Evolutionary conservation across 2,797 vertebrate species (phyloP), one percentile per base, ranked within the genome.

Genomic region (Falco columbarius): DNA sequence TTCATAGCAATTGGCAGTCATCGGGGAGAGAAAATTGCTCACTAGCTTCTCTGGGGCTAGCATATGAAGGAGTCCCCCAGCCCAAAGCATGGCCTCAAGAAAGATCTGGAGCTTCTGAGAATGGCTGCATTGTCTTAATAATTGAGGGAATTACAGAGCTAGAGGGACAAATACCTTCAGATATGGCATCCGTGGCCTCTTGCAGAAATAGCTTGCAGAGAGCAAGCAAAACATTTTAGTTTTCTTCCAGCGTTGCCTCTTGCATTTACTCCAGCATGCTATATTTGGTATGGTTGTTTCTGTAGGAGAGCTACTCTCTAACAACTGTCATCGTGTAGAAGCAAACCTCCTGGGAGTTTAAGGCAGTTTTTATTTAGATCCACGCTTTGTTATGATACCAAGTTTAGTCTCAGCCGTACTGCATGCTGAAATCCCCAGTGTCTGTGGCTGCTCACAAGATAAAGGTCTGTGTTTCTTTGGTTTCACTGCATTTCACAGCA

Each of bases 271-370:
- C 84, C 71, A 87, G 59, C 23, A 56, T 0, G 0, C 71, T 96
- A 34, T 91, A 90, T 95, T 95, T 92, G 66, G 80, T 75, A 6
- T 18, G 34, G n/a, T 22, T 80, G 84, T 76, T 94, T 86, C 89
- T 87, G 90, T 81, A 89, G 86, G 74, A 93, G 74, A 96, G 59
- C 40, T 92, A 26, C 81, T 95, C 74, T 73, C 59, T 74, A 90
- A 90, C 89, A 93, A 66, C 72, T 82, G 77, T 65, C 84, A 56
- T 80, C 13, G 0, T 0, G 3, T 46, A 87, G 59, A 85, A 73
- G 27, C 47, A 91, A 76, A 76, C 18, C 86, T 85, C 56, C 49
- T 76, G 81, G 49, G 72, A 89, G 65, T 40, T 95, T 86, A 90
- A 93, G 70, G 40, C 77, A 84, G 83, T 49, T 93, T 79, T 86